Evolutionary conservation across 2,113 vertebrate species (phyloP).

Genomic region (Saimiri boliviensis): DNA sequence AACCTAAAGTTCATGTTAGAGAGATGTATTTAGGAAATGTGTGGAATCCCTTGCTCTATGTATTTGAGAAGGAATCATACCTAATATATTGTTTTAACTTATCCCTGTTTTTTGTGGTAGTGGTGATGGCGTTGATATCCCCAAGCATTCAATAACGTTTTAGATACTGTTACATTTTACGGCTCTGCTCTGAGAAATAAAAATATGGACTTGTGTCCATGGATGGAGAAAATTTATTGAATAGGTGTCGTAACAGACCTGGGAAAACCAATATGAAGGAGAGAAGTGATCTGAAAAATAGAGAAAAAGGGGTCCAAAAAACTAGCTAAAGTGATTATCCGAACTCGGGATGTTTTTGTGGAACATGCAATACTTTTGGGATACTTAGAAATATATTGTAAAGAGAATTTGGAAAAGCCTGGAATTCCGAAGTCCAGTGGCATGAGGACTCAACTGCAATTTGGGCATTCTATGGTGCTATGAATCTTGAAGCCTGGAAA

Average conservation of each 20-base stretch:
- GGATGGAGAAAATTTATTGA: not conserved
- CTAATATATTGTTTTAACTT: not conserved
- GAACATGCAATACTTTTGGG: not conserved
- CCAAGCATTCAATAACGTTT: not conserved
- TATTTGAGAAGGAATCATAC: not conserved
- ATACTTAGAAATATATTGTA: not conserved
- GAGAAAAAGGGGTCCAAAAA: not conserved
- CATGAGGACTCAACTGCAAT: not conserved
- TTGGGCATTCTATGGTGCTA: not conserved
- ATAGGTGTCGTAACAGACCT: not conserved
- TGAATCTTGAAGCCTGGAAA: not conserved
- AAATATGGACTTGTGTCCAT: not conserved
- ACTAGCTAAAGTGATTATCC: not conserved
- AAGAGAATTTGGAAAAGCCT: not conserved
- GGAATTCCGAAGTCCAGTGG: not conserved
- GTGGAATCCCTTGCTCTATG: not conserved
- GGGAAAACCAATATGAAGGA: not conserved
- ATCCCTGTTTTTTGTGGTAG: not conserved
- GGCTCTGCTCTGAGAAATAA: conserved; percentile 26
- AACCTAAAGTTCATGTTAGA: not conserved
- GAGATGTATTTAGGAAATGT: not conserved
- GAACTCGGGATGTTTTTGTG: not conserved
- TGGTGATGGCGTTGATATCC: not conserved
- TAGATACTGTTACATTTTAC: not conserved
- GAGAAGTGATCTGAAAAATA: not conserved